Evolutionary conservation across 2,797 vertebrate genomes (phyloP), one percentile per base, ranked within the genome.

Genomic region (Hemibagrus guttatus): DNA sequence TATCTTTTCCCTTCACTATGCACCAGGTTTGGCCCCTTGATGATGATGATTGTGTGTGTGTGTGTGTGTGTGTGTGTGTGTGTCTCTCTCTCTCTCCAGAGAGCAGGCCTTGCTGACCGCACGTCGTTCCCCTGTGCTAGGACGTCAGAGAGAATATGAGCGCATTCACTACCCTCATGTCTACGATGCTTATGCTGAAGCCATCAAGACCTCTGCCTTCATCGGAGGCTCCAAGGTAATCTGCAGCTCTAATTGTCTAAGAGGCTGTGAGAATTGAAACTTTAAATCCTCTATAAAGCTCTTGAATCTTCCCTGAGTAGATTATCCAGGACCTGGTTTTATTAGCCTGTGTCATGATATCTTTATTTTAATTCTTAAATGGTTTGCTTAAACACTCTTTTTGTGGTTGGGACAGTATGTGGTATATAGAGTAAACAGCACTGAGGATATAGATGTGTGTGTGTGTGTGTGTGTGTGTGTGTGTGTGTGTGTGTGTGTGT

Each of bases 141-240:
- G 92, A 68, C 96, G 96, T 68, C 96, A 97, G 12, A 93, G 96
- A 90, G 96, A 97, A 31, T 91, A 95, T 0, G 96, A 98, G 91
- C 96, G 94, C 66, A 93, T 98, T 86, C 95, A 90, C 80, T 99
- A 97, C 90, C 98, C 98, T 0, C 96, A 99, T 69, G 98, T 99
- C 87, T 99, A 98, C 83, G 98, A 99, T 93, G 93, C 96, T 86
- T 96, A 97, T 64, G 96, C 95, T 26, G 97, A 99, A 93, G 97
- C 98, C 86, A 94, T 95, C 81, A 98, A 95, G 95, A 95, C 96
- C 9, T 97, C 98, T 61, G 97, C 98, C 6, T 99, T 99, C 93
- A 96, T 99, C 84, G 97, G 97, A 87, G 98, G 98, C 93, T 94
- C 97, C 91, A 98, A 97, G 96, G 98, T 99, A 94, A 90, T 23